Evolutionary conservation across 1,140 invertebrate genomes (phyloP).

Genomic region (Philopotamus ludificatus): DNA sequence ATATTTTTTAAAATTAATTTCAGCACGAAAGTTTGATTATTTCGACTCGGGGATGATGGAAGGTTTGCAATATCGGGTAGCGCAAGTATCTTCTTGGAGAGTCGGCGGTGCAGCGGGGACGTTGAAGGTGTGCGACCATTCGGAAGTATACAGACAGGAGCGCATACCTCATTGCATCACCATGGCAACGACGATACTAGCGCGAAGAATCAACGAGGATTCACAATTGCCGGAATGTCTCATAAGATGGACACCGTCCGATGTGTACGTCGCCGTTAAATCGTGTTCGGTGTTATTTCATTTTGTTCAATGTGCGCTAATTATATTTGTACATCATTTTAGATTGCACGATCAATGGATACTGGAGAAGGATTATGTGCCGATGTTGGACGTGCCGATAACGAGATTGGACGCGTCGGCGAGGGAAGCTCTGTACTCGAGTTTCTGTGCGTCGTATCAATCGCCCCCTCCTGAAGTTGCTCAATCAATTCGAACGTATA

Average conservation of each 20-base stretch:
- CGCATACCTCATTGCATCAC: slow-evolving; percentile 48
- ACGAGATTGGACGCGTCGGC: slow-evolving; percentile 40
- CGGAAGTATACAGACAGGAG: slow-evolving; percentile 46
- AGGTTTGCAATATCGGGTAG: slow-evolving; percentile 71
- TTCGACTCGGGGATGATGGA: slow-evolving; percentile 88
- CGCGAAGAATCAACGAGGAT: slow-evolving; percentile 60
- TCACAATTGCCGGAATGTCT: slow-evolving; percentile 60
- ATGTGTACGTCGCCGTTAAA: slow-evolving; percentile 57
- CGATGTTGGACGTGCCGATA: slow-evolving; percentile 56
- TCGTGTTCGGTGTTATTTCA: too few relatives aligned
- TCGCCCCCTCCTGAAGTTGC: background rate
- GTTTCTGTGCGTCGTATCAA: slow-evolving; percentile 37
- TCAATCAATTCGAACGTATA: background rate
- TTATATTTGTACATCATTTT: too few relatives aligned
- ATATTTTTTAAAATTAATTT: slow-evolving; percentile 6
- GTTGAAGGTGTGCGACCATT: slow-evolving; percentile 48
- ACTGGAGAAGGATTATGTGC: slow-evolving; percentile 57
- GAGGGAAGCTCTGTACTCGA: slow-evolving; percentile 43
- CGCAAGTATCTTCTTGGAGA: slow-evolving; percentile 59
- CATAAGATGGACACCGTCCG: slow-evolving; percentile 66
- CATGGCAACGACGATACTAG: slow-evolving; percentile 68
- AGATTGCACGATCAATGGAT: slow-evolving; percentile 66
- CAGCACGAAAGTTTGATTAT: slow-evolving; percentile 82
- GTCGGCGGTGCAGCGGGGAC: slow-evolving; percentile 50
- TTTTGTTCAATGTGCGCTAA: too few relatives aligned